Evolutionary conservation across 2,888 invertebrate genomes (phyloP).

Genomic region (Temnothorax ravouxi): DNA sequence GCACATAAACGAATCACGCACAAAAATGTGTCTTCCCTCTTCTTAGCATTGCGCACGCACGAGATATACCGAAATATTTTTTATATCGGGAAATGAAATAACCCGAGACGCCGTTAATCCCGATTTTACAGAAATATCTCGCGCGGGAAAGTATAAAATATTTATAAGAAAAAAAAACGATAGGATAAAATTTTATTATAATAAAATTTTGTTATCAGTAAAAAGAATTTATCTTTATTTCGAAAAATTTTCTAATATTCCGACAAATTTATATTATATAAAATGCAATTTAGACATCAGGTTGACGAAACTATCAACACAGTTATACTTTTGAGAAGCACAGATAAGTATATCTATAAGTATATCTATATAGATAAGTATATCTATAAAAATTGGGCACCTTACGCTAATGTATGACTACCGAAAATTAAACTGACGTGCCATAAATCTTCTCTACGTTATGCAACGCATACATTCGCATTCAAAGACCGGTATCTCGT

Average conservation of each 20-base stretch:
- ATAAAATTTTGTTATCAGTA: not conserved
- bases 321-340: not conserved
- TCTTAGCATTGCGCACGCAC: constrained; percentile 21
- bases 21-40: constrained; percentile 17
- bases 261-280: not conserved
- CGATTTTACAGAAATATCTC: constrained; percentile 10
- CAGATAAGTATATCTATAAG: constrained; percentile 10
- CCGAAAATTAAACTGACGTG: constrained; percentile 9
- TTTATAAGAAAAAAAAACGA: not conserved
- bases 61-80: constrained; percentile 6
- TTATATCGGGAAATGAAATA: not conserved
- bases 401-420: not conserved
- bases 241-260: not conserved
- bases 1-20: constrained; percentile 48
- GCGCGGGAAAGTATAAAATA: not conserved
- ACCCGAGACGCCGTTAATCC: not conserved
- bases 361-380: too few species aligned
- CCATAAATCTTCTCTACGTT: constrained; percentile 13
- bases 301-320: not conserved
- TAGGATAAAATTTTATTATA: not conserved
- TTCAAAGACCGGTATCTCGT: constrained; percentile 11
- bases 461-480: not conserved
- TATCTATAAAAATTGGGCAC: not conserved
- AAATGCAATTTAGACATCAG: not conserved
- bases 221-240: not conserved